Conservation (phyloP, 2,797 vertebrate species). For the Corythornis leucogaster region DNA sequence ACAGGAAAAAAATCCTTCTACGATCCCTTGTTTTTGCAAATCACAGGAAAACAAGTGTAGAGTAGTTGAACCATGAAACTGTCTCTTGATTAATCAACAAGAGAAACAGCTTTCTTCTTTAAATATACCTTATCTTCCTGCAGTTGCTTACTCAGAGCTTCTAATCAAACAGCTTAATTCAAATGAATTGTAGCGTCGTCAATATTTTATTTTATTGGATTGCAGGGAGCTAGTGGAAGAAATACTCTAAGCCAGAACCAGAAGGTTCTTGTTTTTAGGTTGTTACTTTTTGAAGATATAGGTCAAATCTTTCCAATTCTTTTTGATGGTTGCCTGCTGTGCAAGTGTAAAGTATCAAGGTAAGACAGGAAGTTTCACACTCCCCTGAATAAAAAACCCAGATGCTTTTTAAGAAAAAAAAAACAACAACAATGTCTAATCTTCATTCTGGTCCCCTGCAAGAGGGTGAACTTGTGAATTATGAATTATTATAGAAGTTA, state of each 20-base stretch:
- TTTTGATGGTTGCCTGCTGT: background rate
- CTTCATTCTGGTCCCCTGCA: background rate
- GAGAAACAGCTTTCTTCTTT: background rate
- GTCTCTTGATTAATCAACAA: conserved; percentile 18
- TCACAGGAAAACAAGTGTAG: background rate
- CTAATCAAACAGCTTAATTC: conserved; percentile 10
- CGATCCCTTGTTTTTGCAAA: background rate
- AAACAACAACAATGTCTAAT: background rate
- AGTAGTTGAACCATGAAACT: background rate
- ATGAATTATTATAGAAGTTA: too few relatives aligned
- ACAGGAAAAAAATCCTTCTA: background rate
- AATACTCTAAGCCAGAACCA: background rate
- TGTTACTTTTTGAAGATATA: background rate
- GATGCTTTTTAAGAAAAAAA: background rate
- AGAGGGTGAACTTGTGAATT: background rate
- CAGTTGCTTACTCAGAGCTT: background rate
- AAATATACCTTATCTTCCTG: background rate
- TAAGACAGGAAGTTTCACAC: background rate
- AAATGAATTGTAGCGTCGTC: background rate
- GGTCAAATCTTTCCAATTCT: background rate
- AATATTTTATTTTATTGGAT: background rate
- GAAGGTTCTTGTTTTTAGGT: background rate
- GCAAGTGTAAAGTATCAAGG: background rate
- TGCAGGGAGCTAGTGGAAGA: background rate
- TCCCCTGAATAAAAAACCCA: background rate